Base-by-base conservation (phyloP, 2,888 invertebrate species). In the Drosophila barbarae region DNA sequence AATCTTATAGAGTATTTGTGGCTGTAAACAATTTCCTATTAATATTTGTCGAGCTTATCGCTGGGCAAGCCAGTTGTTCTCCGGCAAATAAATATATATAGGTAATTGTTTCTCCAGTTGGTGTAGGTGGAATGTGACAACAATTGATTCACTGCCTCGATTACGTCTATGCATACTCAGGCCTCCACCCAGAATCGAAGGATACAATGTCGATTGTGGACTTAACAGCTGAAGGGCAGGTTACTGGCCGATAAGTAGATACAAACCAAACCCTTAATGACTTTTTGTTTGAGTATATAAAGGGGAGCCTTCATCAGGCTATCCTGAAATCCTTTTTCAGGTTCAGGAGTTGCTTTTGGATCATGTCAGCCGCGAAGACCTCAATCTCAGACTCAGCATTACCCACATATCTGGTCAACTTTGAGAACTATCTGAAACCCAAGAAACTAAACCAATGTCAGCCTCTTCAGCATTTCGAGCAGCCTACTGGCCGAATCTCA, bases 21-120 rank as follows among this genome's bases (percentile, higher is more conserved):
- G 55, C 30, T 32, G 65, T 74, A 60, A 77, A 66, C 70, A 74
- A 74, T 72, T 67, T 70, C 54, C 64, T 50, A 63, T 71, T 72
- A 50, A 57, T 74, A 75, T 77, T 83, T 80, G 38, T 67, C 28
- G 26, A 66, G 74, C 71, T 72, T 83, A 83, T 79, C 74, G 63
- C 34, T 41, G 56, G 28, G 39, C 54, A 49, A 52, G 65, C 65
- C 67, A 53, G 50, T 50, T 61, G 58, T 41, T 53, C 52, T 53
- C 53, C 35, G 47, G n/a, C 44, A 59, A 66, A 64, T 49, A 79
- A 74, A 67, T 60, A 71, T 67, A 71, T 58, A 59, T 57, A 47
- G 63, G 50, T 77, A 74, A 83, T 75, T 76, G 65, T 64, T 63
- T 68, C 60, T 51, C 47, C 35, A 42, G 60, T 52, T 52, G 47